Evolutionary conservation across 2,888 invertebrate species (phyloP).

Genomic region (Drosophila percnosoma): DNA sequence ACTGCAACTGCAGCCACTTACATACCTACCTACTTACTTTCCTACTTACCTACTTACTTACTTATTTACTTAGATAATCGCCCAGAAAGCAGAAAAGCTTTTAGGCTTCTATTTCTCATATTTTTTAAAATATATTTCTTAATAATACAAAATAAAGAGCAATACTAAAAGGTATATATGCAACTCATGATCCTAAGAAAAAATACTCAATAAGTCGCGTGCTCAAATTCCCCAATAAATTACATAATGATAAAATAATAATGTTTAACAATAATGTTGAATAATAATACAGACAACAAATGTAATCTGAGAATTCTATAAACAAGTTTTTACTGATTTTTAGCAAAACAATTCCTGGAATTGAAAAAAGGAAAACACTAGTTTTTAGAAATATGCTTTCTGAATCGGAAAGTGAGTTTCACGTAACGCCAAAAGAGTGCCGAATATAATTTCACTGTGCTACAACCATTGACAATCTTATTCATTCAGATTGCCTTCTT

Average conservation of each 20-base stretch:
- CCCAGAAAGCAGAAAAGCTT: neutral
- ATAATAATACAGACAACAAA: too few species aligned
- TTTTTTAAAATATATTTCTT: too few species aligned
- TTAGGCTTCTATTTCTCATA: neutral
- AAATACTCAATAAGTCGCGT: too few species aligned
- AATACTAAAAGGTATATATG: too few species aligned
- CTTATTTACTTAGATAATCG: neutral
- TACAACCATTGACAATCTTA: neutral
- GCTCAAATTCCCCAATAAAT: too few species aligned
- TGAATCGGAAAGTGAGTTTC: neutral
- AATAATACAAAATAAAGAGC: too few species aligned
- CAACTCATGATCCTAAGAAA: too few species aligned
- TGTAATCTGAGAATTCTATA: too few species aligned
- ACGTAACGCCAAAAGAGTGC: neutral
- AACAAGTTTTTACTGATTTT: neutral
- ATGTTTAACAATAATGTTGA: neutral
- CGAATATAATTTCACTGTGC: too few species aligned
- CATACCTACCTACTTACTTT: neutral
- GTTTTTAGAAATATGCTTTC: neutral
- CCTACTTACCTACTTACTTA: too few species aligned
- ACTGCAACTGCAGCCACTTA: conserved; percentile 8
- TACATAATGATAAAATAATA: too few species aligned
- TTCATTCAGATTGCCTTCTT: neutral
- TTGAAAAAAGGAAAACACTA: neutral
- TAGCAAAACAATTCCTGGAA: neutral